Conservation (phyloP, 2,113 vertebrate species). For the Eira barbara region DNA sequence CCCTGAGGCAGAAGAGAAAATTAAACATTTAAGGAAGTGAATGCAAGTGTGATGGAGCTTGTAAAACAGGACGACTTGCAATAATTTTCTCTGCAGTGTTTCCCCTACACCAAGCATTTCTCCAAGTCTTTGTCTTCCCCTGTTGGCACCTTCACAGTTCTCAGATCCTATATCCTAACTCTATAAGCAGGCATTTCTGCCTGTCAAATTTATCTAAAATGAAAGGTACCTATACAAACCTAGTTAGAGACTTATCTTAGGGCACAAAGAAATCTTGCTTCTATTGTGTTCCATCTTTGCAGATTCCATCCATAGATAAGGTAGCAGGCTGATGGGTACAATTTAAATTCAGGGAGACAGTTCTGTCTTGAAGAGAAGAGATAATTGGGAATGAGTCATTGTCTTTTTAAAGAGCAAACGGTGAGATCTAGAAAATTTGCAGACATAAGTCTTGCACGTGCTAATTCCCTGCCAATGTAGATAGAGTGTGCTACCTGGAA, state of each 20-base stretch:
- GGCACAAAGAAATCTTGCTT: neutral
- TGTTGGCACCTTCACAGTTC: neutral
- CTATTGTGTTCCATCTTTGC: neutral
- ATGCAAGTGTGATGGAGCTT: neutral
- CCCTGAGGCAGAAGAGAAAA: neutral
- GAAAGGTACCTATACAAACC: neutral
- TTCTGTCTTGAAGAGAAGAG: constrained; percentile 18
- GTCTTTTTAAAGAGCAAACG: constrained; percentile 2
- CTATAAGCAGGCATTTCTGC: neutral
- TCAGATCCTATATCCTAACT: neutral
- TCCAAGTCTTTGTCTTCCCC: neutral
- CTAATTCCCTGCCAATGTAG: neutral
- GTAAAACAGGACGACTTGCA: neutral
- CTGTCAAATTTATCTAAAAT: neutral
- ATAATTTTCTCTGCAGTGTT: neutral
- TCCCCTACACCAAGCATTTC: neutral
- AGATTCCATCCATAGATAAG: neutral
- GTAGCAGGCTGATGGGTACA: neutral
- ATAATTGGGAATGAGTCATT: constrained; percentile 35
- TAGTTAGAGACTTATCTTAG: neutral
- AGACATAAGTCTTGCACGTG: neutral
- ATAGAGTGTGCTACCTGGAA: neutral
- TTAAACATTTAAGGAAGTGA: neutral
- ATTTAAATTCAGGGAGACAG: constrained; percentile 24
- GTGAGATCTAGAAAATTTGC: neutral